Conservation (phyloP, 2,888 invertebrate species). For the Epinotia ramella region DNA sequence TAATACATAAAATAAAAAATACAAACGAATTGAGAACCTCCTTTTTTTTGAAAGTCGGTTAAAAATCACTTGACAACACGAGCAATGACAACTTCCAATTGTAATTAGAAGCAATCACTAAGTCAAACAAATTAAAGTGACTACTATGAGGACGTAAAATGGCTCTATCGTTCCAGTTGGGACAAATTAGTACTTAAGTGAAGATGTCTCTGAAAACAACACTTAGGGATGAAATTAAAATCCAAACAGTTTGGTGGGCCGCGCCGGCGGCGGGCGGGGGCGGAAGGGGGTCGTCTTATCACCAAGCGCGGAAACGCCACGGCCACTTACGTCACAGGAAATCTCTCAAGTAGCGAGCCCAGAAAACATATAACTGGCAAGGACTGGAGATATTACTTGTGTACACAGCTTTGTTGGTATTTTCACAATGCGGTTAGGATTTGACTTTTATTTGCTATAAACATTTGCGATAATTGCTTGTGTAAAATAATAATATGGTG, state of each 20-base stretch:
- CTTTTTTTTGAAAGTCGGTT: too few species aligned
- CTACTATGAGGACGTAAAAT: conserved; percentile 51
- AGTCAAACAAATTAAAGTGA: conserved; percentile 35
- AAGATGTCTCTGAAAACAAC: conserved; percentile 79
- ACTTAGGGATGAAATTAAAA: conserved; percentile 83
- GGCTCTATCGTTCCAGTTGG: conserved; percentile 70
- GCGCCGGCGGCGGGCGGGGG: conserved; percentile 53
- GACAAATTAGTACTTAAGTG: conserved; percentile 81
- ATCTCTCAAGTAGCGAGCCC: conserved; percentile 53
- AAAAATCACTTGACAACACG: background rate
- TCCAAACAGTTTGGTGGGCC: conserved; percentile 74
- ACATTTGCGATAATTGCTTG: background rate
- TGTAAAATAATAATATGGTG: too few species aligned
- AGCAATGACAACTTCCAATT: conserved; percentile 1
- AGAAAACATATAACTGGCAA: conserved; percentile 20
- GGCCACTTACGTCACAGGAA: conserved; percentile 66
- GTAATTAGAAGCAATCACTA: conserved; percentile 16
- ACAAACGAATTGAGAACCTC: too few species aligned
- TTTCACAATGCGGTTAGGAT: background rate
- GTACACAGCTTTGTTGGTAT: background rate
- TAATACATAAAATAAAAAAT: too few species aligned
- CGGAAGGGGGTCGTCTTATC: conserved; percentile 69
- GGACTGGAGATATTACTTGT: conserved; percentile 5
- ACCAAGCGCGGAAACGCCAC: conserved; percentile 75
- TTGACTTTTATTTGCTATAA: background rate